A percentile compares a stretch with the other conserved stretches of the same genome.
Conservation (phyloP, 1,140 invertebrate species). For the Agrypnia vestita region DNA sequence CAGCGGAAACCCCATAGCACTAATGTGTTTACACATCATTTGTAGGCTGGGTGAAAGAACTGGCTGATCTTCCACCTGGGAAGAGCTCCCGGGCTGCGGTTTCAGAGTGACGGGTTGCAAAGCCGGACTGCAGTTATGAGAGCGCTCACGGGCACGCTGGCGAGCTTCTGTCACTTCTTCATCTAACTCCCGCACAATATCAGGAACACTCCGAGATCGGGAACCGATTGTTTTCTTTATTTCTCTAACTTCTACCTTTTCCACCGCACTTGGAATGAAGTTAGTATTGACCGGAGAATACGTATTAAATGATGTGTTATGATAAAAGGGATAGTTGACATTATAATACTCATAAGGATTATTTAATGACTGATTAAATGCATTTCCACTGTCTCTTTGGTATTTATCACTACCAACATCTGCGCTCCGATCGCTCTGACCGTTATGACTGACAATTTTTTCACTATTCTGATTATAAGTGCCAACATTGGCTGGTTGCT, state of each 20-base stretch:
- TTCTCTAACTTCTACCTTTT: constrained; percentile 62
- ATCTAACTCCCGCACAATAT: constrained; percentile 82
- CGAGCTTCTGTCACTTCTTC: constrained; percentile 76
- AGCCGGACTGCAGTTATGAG: constrained; percentile 66
- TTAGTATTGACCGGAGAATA: constrained; percentile 65
- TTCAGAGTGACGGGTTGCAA: not conserved
- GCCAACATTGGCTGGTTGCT: constrained; percentile 40
- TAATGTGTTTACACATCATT: constrained; percentile 80
- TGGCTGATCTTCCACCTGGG: constrained; percentile 62
- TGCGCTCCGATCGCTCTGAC: constrained; percentile 3
- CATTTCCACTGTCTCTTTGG: constrained; percentile 28
- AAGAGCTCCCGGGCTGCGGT: not conserved
- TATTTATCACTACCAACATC: constrained; percentile 36
- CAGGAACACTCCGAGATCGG: constrained; percentile 79
- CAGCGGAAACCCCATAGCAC: constrained; percentile 88
- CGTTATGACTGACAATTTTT: constrained; percentile 26
- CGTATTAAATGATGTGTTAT: constrained; percentile 37
- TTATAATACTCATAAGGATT: constrained; percentile 50
- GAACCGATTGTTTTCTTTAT: constrained; percentile 67
- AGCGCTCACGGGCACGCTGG: constrained; percentile 70
- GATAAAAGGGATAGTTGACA: constrained; percentile 41
- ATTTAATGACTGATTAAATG: constrained; percentile 21
- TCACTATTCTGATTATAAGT: constrained; percentile 31
- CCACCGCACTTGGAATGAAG: constrained; percentile 52
- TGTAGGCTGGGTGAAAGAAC: constrained; percentile 76